These are phyloP conservation scores for Formica exsecta DNA, from an alignment of 1,140 invertebrate genomes.

Conservation along the genomic window DNA sequence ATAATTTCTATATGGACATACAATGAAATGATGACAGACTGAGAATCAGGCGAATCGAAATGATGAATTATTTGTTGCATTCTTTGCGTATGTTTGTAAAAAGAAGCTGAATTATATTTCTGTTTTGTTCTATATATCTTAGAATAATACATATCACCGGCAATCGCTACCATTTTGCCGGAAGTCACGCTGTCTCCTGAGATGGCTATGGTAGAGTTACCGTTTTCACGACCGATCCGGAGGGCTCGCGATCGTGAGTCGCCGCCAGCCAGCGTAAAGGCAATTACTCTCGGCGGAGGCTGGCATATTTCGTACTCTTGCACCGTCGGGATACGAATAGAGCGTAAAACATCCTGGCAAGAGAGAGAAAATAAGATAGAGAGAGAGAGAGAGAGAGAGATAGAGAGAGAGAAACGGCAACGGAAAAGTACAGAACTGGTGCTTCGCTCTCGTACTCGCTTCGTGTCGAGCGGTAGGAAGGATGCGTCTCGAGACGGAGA, in stretches of 20 bases:
- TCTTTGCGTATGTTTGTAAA: not conserved
- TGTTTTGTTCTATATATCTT: not conserved
- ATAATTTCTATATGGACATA: too few relatives aligned
- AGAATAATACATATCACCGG: not conserved
- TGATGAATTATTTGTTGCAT: not conserved
- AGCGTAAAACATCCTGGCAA: conserved; percentile 20
- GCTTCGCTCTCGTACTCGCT: conserved; percentile 73
- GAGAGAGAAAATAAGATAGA: too few relatives aligned
- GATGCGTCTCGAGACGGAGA: conserved; percentile 62
- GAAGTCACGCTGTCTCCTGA: conserved; percentile 48
- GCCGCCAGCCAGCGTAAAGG: conserved; percentile 40
- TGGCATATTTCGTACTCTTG: conserved; percentile 46
- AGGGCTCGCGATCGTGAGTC: conserved; percentile 45
- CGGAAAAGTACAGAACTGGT: conserved; percentile 15
- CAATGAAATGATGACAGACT: not conserved
- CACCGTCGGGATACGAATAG: not conserved
- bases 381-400: conserved; percentile 8
- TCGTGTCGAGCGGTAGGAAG: conserved; percentile 74
- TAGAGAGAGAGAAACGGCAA: conserved; percentile 17
- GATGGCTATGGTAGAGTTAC: conserved; percentile 37
- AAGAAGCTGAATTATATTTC: not conserved
- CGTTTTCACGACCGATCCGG: conserved; percentile 47
- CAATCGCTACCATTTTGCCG: conserved; percentile 50
- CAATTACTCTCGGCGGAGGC: conserved; percentile 54
- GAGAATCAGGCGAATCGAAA: not conserved